Evolutionary conservation across 1,140 invertebrate genomes (phyloP), one percentile per base, ranked within the genome.

Genomic region (Pectinophora gossypiella): DNA sequence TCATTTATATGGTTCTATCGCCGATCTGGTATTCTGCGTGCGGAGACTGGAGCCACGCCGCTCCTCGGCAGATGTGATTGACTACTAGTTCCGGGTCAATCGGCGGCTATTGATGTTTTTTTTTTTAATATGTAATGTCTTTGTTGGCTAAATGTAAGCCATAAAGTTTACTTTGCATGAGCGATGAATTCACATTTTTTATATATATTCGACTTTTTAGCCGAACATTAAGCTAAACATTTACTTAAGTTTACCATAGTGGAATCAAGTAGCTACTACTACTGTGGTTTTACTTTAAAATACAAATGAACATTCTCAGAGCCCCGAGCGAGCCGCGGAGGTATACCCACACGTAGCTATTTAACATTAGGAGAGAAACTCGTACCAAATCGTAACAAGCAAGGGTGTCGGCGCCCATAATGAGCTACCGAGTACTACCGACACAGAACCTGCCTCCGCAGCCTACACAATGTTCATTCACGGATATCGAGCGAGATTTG

Each of bases 21-120:
- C 51, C n/a, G n/a, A n/a, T n/a, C n/a, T n/a, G n/a, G n/a, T n/a
- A n/a, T n/a, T n/a, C n/a, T n/a, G n/a, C n/a, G 27, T 7, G n/a
- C 27, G 2, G n/a, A n/a, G n/a, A 12, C 27, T 32, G 9, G 27
- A 2, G 27, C 9, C 27, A 32, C 27, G 27, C 9, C 9, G 9
- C 27, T 2, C 9, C 2, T 9, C 27, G 27, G 27, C 27, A 32
- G 32, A 44, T 18, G 50, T 48, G 56, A 57, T 58, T 54, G 61
- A 72, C 61, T 58, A 51, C 19, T 27, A 64, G 67, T 72, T 77
- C 76, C 72, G 76, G 74, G 68, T 75, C 66, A 61, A 36, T 60
- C 57, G 58, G 56, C 27, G 19, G 51, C 50, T 16, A 61, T 55
- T 59, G 55, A 61, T 57, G 60, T 63, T 61, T 59, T 51, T 59